Evolutionary conservation across 2,888 invertebrate genomes (phyloP), one percentile per base, ranked within the genome.

Genomic region (Polylopha cassiicola): DNA sequence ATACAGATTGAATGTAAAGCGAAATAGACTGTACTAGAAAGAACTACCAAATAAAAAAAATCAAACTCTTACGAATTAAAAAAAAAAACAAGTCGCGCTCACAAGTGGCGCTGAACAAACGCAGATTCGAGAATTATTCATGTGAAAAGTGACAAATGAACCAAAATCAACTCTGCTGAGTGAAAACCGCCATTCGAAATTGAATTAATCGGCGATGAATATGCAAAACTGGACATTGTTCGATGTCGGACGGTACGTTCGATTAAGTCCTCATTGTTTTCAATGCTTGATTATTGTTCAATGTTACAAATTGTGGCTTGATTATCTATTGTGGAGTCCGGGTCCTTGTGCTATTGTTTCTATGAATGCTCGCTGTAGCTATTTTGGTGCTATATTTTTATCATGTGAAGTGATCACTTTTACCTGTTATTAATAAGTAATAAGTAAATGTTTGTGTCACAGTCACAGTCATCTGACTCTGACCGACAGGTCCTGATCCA

Each of bases 121-220:
- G 30, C 34, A 41, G 41, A 41, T 41, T 30, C 34, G 21, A 36
- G 51, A 65, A 61, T 69, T 61, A 73, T 71, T 67, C 66, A 65
- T 58, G 62, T 65, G 64, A 60, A 77, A 72, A 66, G 62, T 69
- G 67, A 71, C 76, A 80, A 82, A 76, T 76, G 72, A 74, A 80
- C 73, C 75, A 67, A 78, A 80, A 79, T 78, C 72, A 71, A 72
- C 69, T 61, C 59, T 36, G 51, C 53, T 58, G 68, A 72, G 60
- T 72, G 72, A 68, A 72, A 72, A 70, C 73, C 73, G 57, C 67
- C 66, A 61, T 65, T 72, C 72, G 65, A 73, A 74, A 78, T 75
- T 72, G 69, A 75, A 78, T 82, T 80, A 77, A 75, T 72, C 61
- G 61, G 55, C 65, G 65, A 72, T 81, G 77, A 80, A 82, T 82